Evolutionary conservation across 2,888 invertebrate genomes (phyloP).

Genomic region (Anoplius nigerrimus): DNA sequence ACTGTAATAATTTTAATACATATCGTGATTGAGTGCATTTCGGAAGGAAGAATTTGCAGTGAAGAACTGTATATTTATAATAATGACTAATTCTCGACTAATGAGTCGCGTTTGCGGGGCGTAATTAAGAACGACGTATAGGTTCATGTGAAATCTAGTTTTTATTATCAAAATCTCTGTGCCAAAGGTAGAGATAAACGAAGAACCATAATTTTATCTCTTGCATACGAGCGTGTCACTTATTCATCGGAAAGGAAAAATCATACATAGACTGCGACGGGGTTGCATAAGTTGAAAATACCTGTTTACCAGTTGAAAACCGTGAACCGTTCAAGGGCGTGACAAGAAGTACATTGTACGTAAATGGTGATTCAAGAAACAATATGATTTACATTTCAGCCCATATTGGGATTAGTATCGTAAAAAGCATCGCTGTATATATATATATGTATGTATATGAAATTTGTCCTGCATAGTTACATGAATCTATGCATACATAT

Average conservation of each 20-base stretch:
- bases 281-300: slow-evolving; percentile 40
- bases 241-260: slow-evolving; percentile 21
- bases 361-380: slow-evolving; percentile 44
- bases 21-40: slow-evolving; percentile 46
- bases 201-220: slow-evolving; percentile 29
- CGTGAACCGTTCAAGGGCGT: slow-evolving; percentile 32
- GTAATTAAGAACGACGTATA: slow-evolving; percentile 27
- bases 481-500: slow-evolving; percentile 7
- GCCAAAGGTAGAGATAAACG: slow-evolving; percentile 43
- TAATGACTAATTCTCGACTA: slow-evolving; percentile 31
- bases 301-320: slow-evolving; percentile 41
- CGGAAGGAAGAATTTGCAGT: slow-evolving; percentile 19
- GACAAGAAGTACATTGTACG: slow-evolving; percentile 21
- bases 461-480: not conserved
- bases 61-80: slow-evolving; percentile 19
- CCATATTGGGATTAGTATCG: slow-evolving; percentile 62
- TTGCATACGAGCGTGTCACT: slow-evolving; percentile 44
- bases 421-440: slow-evolving; percentile 27
- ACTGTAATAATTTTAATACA: slow-evolving; percentile 55
- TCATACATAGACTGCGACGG: slow-evolving; percentile 37
- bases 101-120: slow-evolving; percentile 10
- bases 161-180: slow-evolving; percentile 54
- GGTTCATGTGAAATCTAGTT: slow-evolving; percentile 43
- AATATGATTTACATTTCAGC: slow-evolving; percentile 55
- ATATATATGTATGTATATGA: slow-evolving; percentile 29